Evolutionary conservation across 2,888 invertebrate genomes (phyloP), one percentile per base, ranked within the genome.

Genomic region (Eutolmus rufibarbis): DNA sequence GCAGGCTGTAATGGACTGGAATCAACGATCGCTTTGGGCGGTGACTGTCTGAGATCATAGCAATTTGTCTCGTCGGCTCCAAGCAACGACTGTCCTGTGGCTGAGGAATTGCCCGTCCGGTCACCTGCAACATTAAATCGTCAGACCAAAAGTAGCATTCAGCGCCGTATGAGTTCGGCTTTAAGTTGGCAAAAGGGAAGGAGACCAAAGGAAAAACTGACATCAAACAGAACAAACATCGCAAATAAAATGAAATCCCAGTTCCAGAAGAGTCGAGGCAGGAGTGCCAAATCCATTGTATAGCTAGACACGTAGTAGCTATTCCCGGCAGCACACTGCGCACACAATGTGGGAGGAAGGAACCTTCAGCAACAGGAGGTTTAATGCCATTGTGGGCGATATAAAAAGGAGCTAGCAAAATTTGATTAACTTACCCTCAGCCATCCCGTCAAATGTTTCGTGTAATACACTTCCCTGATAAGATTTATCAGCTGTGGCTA

Each of bases 1-100:
- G 97, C 95, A 91, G 97, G 96, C 92, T 97, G 97, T 91, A 98
- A 94, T 81, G 98, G 98, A 91, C 97, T 97, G 92, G 98, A 97
- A 94, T 98, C 98, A 91, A 98, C 97, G 93, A 97, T 95, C 91
- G 97, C 97, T 93, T 97, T 97, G 90, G 97, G 97, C 91, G 98
- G 97, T 90, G 97, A 97, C 91, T 92, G 92, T 90, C 93, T 91
- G 88, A 92, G 91, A 90, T 92, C 92, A 89, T 92, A 92, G 90
- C 90, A 91, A 90, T 92, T 89, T 88, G 87, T 88, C 89, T 91
- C 92, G 90, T 92, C 92, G 90, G 92, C 91, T 91, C 91, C 89
- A 89, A 92, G 89, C 90, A 91, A 90, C 89, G 92, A 90, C 89
- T 88, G 82, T 78, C 88, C 87, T 43, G 87, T 56, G 74, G 87